Percentiles rank a stretch among this genome's conserved stretches.
Evolutionary conservation across 1,140 invertebrate species (phyloP).

Genomic region (Stenopsyche tienmushanensis): DNA sequence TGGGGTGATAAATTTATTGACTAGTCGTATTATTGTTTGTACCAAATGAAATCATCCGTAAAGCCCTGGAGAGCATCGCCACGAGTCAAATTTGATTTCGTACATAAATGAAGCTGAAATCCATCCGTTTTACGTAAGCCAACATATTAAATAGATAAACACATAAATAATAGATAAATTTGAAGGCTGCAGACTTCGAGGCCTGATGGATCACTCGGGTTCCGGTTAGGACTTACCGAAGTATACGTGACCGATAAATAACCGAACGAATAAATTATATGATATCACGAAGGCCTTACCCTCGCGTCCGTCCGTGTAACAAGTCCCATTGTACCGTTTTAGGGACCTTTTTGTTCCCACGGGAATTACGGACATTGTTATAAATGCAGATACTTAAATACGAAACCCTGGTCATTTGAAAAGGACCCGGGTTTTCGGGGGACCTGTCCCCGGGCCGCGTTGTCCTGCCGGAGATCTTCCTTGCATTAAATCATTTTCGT

Average conservation of each 20-base stretch:
- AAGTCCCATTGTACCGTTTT: slow-evolving; percentile 2
- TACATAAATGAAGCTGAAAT: too few species aligned
- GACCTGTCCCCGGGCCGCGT: too few species aligned
- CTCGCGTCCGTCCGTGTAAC: not conserved
- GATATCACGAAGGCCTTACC: slow-evolving; percentile 1
- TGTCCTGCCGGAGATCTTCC: too few species aligned
- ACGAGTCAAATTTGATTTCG: too few species aligned
- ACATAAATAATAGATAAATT: not conserved
- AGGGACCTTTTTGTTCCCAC: not conserved
- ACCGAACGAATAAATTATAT: slow-evolving; percentile 12
- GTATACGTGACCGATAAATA: slow-evolving; percentile 9
- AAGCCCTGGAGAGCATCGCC: too few species aligned
- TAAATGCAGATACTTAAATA: slow-evolving; percentile 8
- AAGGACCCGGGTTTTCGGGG: not conserved
- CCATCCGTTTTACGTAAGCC: too few species aligned
- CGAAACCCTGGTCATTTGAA: not conserved
- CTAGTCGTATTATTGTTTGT: too few species aligned
- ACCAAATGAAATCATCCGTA: too few species aligned
- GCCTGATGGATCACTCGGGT: slow-evolving; percentile 1
- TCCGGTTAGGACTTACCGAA: not conserved
- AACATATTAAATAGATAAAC: too few species aligned
- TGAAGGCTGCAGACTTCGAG: not conserved
- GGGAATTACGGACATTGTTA: slow-evolving; percentile 8
- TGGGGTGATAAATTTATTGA: too few species aligned
- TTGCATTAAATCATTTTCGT: too few species aligned